Percentiles rank a stretch among this genome's conserved stretches.
Evolutionary conservation across 2,797 vertebrate species (phyloP).

Genomic region (Peromyscus eremicus): DNA sequence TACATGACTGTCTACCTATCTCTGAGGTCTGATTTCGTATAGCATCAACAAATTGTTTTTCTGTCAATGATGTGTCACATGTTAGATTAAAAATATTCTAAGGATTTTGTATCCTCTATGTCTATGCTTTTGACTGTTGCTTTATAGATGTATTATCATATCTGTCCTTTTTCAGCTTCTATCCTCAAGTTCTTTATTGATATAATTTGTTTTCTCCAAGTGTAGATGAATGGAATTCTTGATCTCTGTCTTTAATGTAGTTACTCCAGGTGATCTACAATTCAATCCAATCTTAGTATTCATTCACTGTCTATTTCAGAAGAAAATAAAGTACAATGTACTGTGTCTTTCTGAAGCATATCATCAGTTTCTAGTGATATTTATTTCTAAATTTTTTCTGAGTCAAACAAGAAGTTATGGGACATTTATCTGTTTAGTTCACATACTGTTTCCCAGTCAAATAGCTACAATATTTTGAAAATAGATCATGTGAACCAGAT

Average conservation of each 20-base stretch:
- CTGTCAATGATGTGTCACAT: background rate
- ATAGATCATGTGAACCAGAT: background rate
- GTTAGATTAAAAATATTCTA: background rate
- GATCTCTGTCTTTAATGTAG: background rate
- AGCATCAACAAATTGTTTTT: background rate
- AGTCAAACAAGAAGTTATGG: background rate
- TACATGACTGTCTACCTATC: background rate
- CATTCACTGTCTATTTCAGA: background rate
- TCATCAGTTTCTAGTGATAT: background rate
- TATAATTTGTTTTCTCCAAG: background rate
- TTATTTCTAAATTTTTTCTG: background rate
- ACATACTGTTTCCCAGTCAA: background rate
- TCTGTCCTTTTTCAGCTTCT: background rate
- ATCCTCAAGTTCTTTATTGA: background rate
- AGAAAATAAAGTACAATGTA: background rate
- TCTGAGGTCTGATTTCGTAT: rapidly evolving
- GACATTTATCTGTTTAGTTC: background rate
- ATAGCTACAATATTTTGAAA: background rate
- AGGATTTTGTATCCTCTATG: background rate
- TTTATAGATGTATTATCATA: background rate
- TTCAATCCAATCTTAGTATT: background rate
- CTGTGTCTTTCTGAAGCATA: background rate
- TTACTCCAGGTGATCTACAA: background rate
- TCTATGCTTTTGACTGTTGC: background rate
- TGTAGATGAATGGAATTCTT: background rate